Evolutionary conservation across 2,888 invertebrate genomes (phyloP).

Genomic region (Rambutsinella grinnellia): DNA sequence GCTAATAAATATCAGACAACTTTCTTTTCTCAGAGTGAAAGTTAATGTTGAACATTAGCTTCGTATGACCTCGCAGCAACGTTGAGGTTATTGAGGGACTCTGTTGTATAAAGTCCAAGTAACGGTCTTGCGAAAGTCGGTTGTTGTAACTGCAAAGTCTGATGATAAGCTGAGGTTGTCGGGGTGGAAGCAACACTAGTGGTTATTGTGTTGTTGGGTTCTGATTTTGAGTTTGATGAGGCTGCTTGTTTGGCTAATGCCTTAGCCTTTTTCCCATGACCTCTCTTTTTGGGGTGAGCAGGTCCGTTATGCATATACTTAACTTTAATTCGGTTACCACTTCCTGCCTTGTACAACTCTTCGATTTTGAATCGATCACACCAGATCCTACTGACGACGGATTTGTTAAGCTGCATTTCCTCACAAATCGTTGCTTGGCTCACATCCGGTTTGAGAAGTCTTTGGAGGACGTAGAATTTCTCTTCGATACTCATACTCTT

Average conservation of each 20-base stretch:
- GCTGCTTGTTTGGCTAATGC: constrained; percentile 39
- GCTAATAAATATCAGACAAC: too few relatives aligned
- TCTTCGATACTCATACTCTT: constrained; percentile 54
- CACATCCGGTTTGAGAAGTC: constrained; percentile 45
- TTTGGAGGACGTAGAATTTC: constrained; percentile 50
- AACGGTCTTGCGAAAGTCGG: constrained; percentile 38
- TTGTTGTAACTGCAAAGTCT: constrained; percentile 41
- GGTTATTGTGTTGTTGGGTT: constrained; percentile 13
- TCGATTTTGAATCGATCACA: constrained; percentile 55
- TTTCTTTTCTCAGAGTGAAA: neutral
- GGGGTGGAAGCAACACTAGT: neutral
- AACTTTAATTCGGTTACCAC: constrained; percentile 51
- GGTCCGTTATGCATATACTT: constrained; percentile 47
- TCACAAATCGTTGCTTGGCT: constrained; percentile 53
- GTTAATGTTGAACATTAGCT: constrained; percentile 36
- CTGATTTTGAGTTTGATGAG: constrained; percentile 1
- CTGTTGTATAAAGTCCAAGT: constrained; percentile 34
- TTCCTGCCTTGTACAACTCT: constrained; percentile 47
- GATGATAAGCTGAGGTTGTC: constrained; percentile 31
- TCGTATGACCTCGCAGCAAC: constrained; percentile 29
- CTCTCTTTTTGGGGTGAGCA: constrained; percentile 41
- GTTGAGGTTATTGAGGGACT: constrained; percentile 31
- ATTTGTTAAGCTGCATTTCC: constrained; percentile 50
- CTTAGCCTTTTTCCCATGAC: constrained; percentile 44
- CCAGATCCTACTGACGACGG: constrained; percentile 53